A percentile compares a stretch with the other conserved stretches of the same genome.
Conservation (phyloP, 2,113 vertebrate genomes). For the Cranoglanis bouderius region DNA sequence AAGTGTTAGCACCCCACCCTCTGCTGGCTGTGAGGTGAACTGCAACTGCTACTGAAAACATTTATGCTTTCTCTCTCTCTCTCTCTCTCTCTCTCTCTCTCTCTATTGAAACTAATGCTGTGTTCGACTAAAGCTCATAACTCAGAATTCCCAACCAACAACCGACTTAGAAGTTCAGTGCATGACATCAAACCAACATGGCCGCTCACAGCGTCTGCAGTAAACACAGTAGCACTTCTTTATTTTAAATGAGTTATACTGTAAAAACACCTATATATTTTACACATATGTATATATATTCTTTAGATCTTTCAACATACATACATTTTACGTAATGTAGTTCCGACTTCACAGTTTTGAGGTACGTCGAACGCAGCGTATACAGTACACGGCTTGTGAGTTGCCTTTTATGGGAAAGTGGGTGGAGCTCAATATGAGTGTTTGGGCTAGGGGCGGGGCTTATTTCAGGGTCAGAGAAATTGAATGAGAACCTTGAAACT, state of each 20-base stretch:
- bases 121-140: not conserved
- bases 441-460: not conserved
- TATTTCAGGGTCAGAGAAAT: not conserved
- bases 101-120: not conserved
- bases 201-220: not conserved
- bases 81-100: not conserved
- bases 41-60: not conserved
- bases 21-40: not conserved
- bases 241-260: not conserved
- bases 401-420: not conserved
- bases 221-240: not conserved
- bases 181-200: not conserved
- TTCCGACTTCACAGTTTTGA: not conserved
- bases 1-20: not conserved
- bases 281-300: not conserved
- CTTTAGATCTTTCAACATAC: not conserved
- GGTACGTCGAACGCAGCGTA: not conserved
- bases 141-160: not conserved
- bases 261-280: too few relatives aligned
- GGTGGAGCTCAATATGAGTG: not conserved
- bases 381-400: not conserved
- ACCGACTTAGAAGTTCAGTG: not conserved
- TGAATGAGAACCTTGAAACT: not conserved
- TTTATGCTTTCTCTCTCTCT: not conserved
- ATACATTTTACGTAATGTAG: not conserved